A percentile compares a stretch with the other conserved stretches of the same genome.
phyloP scores from a whole-genome alignment of 2,797 vertebrate genomes.

The Scolopax rusticola region DNA sequence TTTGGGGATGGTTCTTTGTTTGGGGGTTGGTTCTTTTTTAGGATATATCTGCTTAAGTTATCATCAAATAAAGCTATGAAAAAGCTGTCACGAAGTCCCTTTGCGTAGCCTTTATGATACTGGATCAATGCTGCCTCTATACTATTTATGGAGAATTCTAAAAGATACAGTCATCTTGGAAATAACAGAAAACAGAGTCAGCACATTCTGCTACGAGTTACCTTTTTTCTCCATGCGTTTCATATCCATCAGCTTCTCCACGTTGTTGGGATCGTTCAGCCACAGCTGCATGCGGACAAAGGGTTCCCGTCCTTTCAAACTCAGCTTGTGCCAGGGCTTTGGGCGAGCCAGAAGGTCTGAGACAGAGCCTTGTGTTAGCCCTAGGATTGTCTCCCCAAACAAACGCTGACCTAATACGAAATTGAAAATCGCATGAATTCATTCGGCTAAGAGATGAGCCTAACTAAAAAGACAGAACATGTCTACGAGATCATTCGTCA shows the following conservation, averaged over 20 bases:
- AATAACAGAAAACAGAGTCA: neutral
- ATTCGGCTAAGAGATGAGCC: neutral
- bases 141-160: neutral
- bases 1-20: neutral
- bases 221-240: slow-evolving; percentile 99
- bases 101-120: neutral
- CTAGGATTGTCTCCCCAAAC: slow-evolving; percentile 98
- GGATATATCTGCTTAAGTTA: neutral
- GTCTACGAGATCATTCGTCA: neutral
- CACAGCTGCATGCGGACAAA: slow-evolving; percentile 99
- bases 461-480: neutral
- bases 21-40: neutral
- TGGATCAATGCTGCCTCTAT: neutral
- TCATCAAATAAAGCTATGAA: neutral
- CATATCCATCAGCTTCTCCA: slow-evolving; percentile 99
- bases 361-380: slow-evolving; percentile 98
- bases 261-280: slow-evolving; percentile 96
- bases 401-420: slow-evolving; percentile 89
- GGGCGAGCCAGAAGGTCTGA: slow-evolving; percentile 98
- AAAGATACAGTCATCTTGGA: neutral
- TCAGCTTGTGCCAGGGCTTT: slow-evolving; percentile 99
- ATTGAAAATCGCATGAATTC: slow-evolving; percentile 35
- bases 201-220: slow-evolving; percentile 49
- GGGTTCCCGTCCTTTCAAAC: slow-evolving; percentile 96
- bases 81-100: neutral